A percentile compares a stretch with the other conserved stretches of the same genome.
Evolutionary conservation across 2,888 invertebrate species (phyloP).

Genomic region (Drosophila birchii): DNA sequence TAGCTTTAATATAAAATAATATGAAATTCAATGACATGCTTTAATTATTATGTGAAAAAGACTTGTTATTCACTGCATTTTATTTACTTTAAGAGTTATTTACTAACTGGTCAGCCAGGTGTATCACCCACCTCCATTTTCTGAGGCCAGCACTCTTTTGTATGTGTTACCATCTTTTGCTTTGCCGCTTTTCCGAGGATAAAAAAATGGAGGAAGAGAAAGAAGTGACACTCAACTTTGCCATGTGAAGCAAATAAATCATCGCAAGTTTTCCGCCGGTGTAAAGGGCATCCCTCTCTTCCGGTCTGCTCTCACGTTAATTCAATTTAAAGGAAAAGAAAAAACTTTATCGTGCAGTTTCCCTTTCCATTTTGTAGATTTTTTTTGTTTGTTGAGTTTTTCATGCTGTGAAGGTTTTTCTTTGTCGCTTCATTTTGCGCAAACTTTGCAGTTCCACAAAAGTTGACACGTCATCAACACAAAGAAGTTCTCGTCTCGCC

Average conservation of each 20-base stretch:
- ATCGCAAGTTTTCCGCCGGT: conserved; percentile 74
- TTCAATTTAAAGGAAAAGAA: conserved; percentile 69
- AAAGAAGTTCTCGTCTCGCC: conserved; percentile 50
- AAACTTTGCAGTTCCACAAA: conserved; percentile 65
- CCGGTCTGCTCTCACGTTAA: conserved; percentile 67
- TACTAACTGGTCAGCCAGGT: neutral
- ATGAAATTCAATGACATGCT: neutral
- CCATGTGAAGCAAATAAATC: conserved; percentile 78
- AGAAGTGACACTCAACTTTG: conserved; percentile 75
- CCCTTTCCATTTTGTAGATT: conserved; percentile 31
- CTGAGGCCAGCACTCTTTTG: conserved; percentile 1
- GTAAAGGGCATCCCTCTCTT: conserved; percentile 55
- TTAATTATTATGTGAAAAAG: neutral
- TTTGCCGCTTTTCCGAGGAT: neutral
- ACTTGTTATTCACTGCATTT: neutral
- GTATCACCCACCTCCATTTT: neutral
- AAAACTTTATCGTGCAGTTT: conserved; percentile 68
- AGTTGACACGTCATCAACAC: conserved; percentile 77
- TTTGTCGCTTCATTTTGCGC: conserved; percentile 70
- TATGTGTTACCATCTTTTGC: neutral
- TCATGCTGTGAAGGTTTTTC: conserved; percentile 55
- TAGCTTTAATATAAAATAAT: neutral
- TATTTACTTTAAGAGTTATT: conserved; percentile 1
- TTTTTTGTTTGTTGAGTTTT: conserved; percentile 31
- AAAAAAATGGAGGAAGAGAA: neutral